Conservation (phyloP, 2,797 vertebrate species). For the Phataginus tricuspis region DNA sequence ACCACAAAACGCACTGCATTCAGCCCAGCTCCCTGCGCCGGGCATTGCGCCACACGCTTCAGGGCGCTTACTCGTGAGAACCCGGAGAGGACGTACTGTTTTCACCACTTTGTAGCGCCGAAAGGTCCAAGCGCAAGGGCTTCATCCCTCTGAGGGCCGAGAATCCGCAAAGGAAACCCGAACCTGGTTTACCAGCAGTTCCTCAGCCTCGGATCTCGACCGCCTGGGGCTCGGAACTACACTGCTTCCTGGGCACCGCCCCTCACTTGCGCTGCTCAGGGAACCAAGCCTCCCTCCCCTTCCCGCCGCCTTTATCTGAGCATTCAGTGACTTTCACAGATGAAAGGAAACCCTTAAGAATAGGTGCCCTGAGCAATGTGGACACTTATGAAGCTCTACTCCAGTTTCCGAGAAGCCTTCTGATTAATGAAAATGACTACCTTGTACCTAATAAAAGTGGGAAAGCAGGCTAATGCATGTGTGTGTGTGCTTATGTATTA, state of each 20-base stretch:
- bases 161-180: neutral
- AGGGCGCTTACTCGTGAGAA: neutral
- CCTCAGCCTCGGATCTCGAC: neutral
- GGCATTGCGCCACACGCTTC: neutral
- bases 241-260: fast-evolving
- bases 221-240: neutral
- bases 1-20: neutral
- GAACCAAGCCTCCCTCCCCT: neutral
- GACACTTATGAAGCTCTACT: neutral
- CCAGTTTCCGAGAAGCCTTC: neutral
- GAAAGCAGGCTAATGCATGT: neutral
- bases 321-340: neutral
- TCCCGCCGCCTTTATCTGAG: neutral
- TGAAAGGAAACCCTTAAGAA: neutral
- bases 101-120: neutral
- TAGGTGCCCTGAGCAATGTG: too few relatives aligned
- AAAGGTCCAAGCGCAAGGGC: neutral
- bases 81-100: neutral
- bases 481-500: neutral
- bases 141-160: neutral
- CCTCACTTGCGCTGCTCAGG: neutral
- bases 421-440: neutral
- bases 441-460: neutral
- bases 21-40: neutral
- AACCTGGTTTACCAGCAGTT: neutral